Evolutionary conservation across 2,888 invertebrate species (phyloP).

Genomic region (Drosophila parthenogenetica): DNA sequence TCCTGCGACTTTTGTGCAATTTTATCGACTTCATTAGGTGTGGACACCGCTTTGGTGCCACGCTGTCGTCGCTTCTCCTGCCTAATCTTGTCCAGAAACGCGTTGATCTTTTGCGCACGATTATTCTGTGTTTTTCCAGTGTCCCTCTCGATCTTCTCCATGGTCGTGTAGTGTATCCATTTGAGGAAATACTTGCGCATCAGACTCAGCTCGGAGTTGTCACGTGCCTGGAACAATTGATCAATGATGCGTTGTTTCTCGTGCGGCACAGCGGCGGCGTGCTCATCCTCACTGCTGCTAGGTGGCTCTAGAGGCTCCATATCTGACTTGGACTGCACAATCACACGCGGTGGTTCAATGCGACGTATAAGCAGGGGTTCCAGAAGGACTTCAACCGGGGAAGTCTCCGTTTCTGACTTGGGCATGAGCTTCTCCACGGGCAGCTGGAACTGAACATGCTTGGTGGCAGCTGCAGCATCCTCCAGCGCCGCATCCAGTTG

Average conservation of each 20-base stretch:
- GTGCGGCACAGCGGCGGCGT: conserved; percentile 42
- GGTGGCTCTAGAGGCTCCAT: neutral
- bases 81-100: conserved; percentile 83
- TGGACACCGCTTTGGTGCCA: conserved; percentile 17
- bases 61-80: conserved; percentile 76
- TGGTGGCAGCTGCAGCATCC: conserved; percentile 22
- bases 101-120: conserved; percentile 83
- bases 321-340: conserved; percentile 44
- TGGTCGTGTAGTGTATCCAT: conserved; percentile 84
- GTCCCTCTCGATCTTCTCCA: conserved; percentile 83
- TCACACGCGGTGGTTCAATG: conserved; percentile 66
- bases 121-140: conserved; percentile 64
- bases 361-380: conserved; percentile 68
- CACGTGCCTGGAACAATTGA: conserved; percentile 73
- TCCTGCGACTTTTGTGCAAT: conserved; percentile 57
- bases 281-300: conserved; percentile 46
- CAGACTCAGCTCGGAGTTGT: conserved; percentile 51
- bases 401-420: conserved; percentile 6
- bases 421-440: conserved; percentile 18
- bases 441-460: conserved; percentile 65
- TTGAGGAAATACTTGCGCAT: conserved; percentile 82
- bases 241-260: conserved; percentile 82
- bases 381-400: conserved; percentile 4
- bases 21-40: conserved; percentile 31
- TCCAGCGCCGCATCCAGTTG: conserved; percentile 30